Base-by-base conservation (phyloP, 2,797 vertebrate genomes). In the Cirrhinus molitorella region DNA sequence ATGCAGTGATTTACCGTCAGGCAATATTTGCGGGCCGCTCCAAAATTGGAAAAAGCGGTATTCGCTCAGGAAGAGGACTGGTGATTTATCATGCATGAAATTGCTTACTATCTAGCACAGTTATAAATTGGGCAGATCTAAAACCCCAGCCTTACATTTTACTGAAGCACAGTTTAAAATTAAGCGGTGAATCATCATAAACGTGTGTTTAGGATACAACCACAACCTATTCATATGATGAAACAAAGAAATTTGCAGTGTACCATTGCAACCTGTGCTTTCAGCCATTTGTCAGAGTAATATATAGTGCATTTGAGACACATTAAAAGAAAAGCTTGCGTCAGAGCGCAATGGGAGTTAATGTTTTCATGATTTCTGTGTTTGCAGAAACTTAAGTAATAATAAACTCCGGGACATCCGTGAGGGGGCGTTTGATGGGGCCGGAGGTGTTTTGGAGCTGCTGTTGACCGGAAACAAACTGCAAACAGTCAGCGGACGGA, bases 381-480 rank as follows among this genome's bases (percentile, higher is more conserved):
- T 59, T 47, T 88, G 75, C 91, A 99, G 98, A 94, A 99, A 99
- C 85, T 92, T 99, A 68, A 98, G 97, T 87, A 99, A 97, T 94
- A 99, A 99, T 85, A 98, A 97, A 91, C 96, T 99, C 92, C 95
- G 96, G 90, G 98, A 99, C 87, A 94, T 99, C 65, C 95, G 96
- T 0, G 97, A 99, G 75, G 97, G 97, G 0, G 83, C 91, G 0
- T 99, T 99, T 6, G 97, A 99, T 0, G 98, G 98, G 0, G 96
- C 96, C 0, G 90, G 89, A 0, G 95, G 95, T 0, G 95, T 99
- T 83, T 91, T 96, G 92, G 98, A 99, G 89, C 93, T 99, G 87
- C 94, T 98, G 88, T 93, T 99, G 89, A 99, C 97, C 0, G 97
- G 96, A 77, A 99, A 99, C 94, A 97, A 97, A 90, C 94, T 99